Conservation (phyloP, 2,113 vertebrate species). For the Saguinus imperator region DNA sequence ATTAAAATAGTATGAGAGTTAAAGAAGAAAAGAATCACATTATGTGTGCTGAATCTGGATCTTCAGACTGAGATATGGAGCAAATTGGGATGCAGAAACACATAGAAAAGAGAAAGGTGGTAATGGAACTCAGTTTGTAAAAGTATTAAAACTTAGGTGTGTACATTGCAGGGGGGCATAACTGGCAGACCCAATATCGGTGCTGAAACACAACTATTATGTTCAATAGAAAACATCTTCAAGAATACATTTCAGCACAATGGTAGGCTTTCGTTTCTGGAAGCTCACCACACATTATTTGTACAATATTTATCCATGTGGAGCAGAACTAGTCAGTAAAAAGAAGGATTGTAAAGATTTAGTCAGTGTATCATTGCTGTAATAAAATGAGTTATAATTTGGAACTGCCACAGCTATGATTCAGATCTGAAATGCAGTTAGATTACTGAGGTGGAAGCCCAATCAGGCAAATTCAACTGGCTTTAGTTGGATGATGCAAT, state of each 20-base stretch:
- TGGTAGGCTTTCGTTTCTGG: neutral
- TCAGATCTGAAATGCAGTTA: slow-evolving; percentile 28
- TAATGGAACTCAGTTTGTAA: neutral
- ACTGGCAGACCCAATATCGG: neutral
- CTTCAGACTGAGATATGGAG: neutral
- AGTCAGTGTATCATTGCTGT: neutral
- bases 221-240: neutral
- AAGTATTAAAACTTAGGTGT: neutral
- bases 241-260: neutral
- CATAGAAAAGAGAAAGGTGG: neutral
- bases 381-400: slow-evolving; percentile 3
- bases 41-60: neutral
- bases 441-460: neutral
- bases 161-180: neutral
- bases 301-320: neutral
- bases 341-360: neutral
- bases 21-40: neutral
- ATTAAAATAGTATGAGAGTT: neutral
- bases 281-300: neutral
- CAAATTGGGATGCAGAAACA: neutral
- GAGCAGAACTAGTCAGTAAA: neutral
- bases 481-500: neutral
- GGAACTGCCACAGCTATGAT: neutral
- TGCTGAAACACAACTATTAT: neutral
- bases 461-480: neutral